Conservation (phyloP, 2,888 invertebrate genomes). For the Allygus modestus region DNA sequence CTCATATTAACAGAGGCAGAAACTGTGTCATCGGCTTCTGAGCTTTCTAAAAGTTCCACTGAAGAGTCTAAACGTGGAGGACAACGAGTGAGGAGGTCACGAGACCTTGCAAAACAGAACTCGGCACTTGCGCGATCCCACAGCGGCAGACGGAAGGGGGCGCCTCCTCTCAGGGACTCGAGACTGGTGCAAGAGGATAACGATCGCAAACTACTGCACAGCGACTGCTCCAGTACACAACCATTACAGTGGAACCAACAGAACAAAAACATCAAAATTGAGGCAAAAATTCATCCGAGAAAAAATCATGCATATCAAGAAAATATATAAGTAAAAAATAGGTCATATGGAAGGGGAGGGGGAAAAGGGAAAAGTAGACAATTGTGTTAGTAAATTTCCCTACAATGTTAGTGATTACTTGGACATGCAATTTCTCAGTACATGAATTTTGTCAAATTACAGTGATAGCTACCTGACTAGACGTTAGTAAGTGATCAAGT, state of each 20-base stretch:
- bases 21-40: constrained; percentile 62
- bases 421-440: not conserved
- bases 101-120: constrained; percentile 85
- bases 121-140: constrained; percentile 87
- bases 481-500: no score
- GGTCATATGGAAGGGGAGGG: constrained; percentile 66
- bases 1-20: constrained; percentile 51
- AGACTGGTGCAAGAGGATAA: constrained; percentile 75
- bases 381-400: constrained; percentile 64
- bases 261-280: constrained; percentile 28
- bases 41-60: constrained; percentile 64
- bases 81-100: constrained; percentile 79
- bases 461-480: no score
- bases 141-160: constrained; percentile 78
- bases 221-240: constrained; percentile 72
- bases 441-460: no score
- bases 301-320: constrained; percentile 44
- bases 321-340: constrained; percentile 19
- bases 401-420: not conserved
- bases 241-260: constrained; percentile 30
- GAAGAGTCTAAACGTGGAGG: constrained; percentile 69
- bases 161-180: constrained; percentile 75
- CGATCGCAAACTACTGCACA: constrained; percentile 75
- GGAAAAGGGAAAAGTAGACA: constrained; percentile 33
- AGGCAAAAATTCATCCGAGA: constrained; percentile 35